Percentiles rank a stretch among this genome's conserved stretches.
Evolutionary conservation across 2,888 invertebrate species (phyloP).

Genomic region (Leptopilina myrica): DNA sequence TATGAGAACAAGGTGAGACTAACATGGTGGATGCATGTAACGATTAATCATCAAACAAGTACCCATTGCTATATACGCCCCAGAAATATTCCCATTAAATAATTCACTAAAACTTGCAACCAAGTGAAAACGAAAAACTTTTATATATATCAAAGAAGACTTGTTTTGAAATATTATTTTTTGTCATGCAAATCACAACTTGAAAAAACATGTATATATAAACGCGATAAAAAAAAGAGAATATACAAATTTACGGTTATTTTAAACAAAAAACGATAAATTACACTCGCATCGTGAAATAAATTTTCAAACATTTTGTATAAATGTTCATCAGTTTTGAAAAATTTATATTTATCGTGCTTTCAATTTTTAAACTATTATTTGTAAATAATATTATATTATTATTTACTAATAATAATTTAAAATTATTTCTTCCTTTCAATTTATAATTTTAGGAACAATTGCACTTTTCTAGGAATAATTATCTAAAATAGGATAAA

Average conservation of each 20-base stretch:
- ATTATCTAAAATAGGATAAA: no score
- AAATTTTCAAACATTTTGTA: neutral
- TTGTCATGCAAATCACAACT: slow-evolving; percentile 12
- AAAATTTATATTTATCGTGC: no score
- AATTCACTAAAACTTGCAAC: slow-evolving; percentile 27
- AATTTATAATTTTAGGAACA: no score
- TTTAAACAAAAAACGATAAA: neutral
- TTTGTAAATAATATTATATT: no score
- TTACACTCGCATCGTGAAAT: neutral
- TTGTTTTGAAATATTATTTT: slow-evolving; percentile 22
- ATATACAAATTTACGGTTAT: neutral
- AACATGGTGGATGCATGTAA: slow-evolving; percentile 61
- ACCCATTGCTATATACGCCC: slow-evolving; percentile 41
- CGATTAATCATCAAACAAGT: slow-evolving; percentile 64
- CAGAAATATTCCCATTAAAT: slow-evolving; percentile 32
- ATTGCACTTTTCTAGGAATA: no score
- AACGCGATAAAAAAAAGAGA: neutral
- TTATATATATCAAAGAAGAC: slow-evolving; percentile 54
- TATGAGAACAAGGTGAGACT: slow-evolving; percentile 67
- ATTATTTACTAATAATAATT: no score
- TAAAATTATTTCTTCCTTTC: no score
- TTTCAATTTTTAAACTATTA: no score
- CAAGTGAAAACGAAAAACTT: slow-evolving; percentile 54
- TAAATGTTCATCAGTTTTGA: no score
- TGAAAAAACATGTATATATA: neutral